Percentiles rank a stretch among this genome's conserved stretches.
These are phyloP conservation scores for Nomada ferruginata DNA, from an alignment of 2,888 invertebrate genomes.

Conservation along the genomic window DNA sequence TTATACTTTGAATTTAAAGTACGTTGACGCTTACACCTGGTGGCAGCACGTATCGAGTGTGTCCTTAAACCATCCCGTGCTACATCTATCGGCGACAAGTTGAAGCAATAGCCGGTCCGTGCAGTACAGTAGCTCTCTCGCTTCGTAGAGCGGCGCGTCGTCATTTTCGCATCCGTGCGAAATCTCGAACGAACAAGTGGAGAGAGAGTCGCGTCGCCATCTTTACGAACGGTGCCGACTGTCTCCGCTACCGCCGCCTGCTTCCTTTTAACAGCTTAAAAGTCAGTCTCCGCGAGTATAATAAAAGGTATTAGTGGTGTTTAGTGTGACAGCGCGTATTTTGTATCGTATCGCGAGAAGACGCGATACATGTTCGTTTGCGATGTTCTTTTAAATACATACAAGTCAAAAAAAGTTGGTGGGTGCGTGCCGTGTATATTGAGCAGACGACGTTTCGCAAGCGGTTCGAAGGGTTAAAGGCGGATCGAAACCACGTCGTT, in stretches of 20 bases:
- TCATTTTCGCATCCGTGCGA: slow-evolving; percentile 78
- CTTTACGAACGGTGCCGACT: slow-evolving; percentile 74
- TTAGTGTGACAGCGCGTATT: slow-evolving; percentile 40
- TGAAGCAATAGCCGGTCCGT: slow-evolving; percentile 67
- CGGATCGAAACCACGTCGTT: slow-evolving; percentile 46
- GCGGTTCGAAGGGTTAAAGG: slow-evolving; percentile 49
- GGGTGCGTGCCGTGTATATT: slow-evolving; percentile 50
- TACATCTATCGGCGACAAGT: slow-evolving; percentile 71
- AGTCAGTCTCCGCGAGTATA: slow-evolving; percentile 41
- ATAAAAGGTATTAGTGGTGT: slow-evolving; percentile 34
- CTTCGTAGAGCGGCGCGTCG: slow-evolving; percentile 63
- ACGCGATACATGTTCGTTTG: slow-evolving; percentile 36
- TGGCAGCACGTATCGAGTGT: slow-evolving; percentile 59
- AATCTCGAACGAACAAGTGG: slow-evolving; percentile 74
- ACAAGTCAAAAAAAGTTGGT: slow-evolving; percentile 13
- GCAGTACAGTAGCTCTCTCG: slow-evolving; percentile 74
- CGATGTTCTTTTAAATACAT: slow-evolving; percentile 54
- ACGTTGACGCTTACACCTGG: slow-evolving; percentile 36
- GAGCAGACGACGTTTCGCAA: slow-evolving; percentile 53
- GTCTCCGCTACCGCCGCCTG: slow-evolving; percentile 59
- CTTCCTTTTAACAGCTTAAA: slow-evolving; percentile 38
- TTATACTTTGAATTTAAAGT: slow-evolving; percentile 42
- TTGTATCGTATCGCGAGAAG: slow-evolving; percentile 18
- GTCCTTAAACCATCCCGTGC: slow-evolving; percentile 32
- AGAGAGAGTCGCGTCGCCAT: slow-evolving; percentile 77